Evolutionary conservation across 2,888 invertebrate species (phyloP).

Genomic region (Leptura quadrifasciata): DNA sequence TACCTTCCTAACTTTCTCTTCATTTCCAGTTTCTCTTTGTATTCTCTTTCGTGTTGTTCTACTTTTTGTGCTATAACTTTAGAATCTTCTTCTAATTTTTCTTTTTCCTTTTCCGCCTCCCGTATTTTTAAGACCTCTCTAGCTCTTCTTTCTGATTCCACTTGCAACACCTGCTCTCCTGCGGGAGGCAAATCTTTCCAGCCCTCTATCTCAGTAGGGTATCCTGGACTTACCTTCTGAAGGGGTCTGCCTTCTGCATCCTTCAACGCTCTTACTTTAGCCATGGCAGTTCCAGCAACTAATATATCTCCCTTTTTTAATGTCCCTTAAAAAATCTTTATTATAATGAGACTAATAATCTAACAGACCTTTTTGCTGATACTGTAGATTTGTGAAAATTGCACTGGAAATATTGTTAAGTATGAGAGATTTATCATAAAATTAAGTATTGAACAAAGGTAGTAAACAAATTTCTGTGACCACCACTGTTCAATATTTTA

Average conservation of each 20-base stretch:
- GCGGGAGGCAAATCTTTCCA: conserved; percentile 93
- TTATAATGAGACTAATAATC: neutral
- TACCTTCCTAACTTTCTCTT: conserved; percentile 80
- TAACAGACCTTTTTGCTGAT: neutral
- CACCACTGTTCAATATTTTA: too few relatives aligned
- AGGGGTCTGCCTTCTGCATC: conserved; percentile 84
- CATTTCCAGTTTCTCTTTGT: conserved; percentile 78
- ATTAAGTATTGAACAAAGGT: too few relatives aligned
- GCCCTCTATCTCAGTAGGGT: conserved; percentile 90
- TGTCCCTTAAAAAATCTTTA: conserved; percentile 77
- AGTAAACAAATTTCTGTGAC: too few relatives aligned
- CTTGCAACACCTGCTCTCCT: conserved; percentile 88
- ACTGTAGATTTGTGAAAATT: neutral
- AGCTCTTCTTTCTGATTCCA: conserved; percentile 74
- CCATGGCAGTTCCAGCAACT: conserved; percentile 90
- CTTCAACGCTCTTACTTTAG: conserved; percentile 87
- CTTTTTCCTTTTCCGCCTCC: conserved; percentile 76
- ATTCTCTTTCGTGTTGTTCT: conserved; percentile 80
- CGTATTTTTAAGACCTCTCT: conserved; percentile 71
- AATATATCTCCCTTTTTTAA: conserved; percentile 85
- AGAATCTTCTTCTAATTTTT: conserved; percentile 80
- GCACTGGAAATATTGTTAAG: too few relatives aligned
- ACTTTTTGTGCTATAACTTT: conserved; percentile 81
- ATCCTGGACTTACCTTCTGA: conserved; percentile 83
- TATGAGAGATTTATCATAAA: too few relatives aligned